phyloP scores from a whole-genome alignment of 2,797 vertebrate species.

The Rhabdophis nuchalis region DNA sequence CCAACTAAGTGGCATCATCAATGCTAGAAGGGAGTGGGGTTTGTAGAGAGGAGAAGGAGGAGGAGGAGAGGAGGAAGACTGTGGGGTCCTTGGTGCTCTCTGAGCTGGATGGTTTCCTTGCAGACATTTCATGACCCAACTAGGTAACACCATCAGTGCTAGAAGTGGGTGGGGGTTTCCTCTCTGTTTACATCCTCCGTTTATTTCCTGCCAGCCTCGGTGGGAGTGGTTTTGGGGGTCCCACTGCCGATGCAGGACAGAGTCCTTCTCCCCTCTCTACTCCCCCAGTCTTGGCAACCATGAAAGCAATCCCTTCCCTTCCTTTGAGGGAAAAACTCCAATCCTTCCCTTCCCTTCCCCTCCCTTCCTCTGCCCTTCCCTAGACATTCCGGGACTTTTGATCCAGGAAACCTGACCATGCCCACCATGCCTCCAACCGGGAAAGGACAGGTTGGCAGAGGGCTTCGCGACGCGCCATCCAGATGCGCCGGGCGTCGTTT shows the following conservation, averaged over 20 bases:
- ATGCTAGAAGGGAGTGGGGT: too few species aligned
- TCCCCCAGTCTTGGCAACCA: neutral
- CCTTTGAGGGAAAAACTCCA: neutral
- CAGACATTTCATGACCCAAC: neutral
- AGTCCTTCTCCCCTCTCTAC: neutral
- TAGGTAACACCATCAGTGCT: neutral
- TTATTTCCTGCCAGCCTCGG: too few species aligned
- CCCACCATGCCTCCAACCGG: neutral
- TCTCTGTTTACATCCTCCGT: too few species aligned
- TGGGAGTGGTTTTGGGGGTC: neutral
- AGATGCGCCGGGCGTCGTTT: constrained; percentile 59
- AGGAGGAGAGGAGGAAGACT: too few species aligned
- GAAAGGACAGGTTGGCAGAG: accelerated
- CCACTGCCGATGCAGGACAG: neutral
- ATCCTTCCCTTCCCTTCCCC: neutral
- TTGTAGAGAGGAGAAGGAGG: too few species aligned
- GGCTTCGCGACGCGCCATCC: neutral
- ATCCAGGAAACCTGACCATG: accelerated
- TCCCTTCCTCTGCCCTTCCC: accelerated
- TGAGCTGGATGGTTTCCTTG: neutral
- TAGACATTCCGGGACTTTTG: neutral
- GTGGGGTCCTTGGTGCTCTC: neutral
- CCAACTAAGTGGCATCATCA: too few species aligned
- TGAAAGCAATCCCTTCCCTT: neutral
- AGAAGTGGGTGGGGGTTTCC: too few species aligned